phyloP scores from a whole-genome alignment of 2,888 invertebrate genomes.

The Phalera bucephala region DNA sequence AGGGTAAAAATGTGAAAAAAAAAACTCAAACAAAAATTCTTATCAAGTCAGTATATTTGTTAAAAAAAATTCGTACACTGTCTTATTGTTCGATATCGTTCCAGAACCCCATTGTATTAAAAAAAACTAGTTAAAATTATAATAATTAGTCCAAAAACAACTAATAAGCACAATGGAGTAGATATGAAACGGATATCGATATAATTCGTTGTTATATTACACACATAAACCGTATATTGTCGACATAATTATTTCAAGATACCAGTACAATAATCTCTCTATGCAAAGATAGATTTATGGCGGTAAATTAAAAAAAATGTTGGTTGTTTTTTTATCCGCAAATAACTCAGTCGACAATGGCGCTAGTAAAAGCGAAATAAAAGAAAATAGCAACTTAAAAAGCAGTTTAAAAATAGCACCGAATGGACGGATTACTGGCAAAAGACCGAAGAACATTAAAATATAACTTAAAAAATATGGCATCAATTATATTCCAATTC shows the following conservation, averaged over 20 bases:
- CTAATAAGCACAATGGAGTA: conserved; percentile 68
- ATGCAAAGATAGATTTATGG: no score
- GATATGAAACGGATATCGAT: conserved; percentile 75
- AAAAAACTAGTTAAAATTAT: conserved; percentile 48
- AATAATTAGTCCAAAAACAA: conserved; percentile 41
- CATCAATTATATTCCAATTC: conserved; percentile 51
- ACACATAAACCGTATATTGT: conserved; percentile 10
- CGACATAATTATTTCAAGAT: background rate
- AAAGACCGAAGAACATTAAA: conserved; percentile 36
- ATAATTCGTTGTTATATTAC: conserved; percentile 65
- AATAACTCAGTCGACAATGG: conserved; percentile 18
- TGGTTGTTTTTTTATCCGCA: background rate
- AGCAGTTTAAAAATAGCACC: conserved; percentile 64
- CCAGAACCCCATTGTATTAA: conserved; percentile 80
- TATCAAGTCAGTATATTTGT: conserved; percentile 78
- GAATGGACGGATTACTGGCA: conserved; percentile 63
- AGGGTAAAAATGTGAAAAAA: conserved; percentile 10
- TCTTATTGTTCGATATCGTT: conserved; percentile 65
- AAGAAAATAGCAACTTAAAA: conserved; percentile 38
- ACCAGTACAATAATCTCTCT: no score
- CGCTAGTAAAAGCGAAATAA: conserved; percentile 19
- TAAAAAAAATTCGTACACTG: conserved; percentile 70
- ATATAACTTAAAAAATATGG: conserved; percentile 69
- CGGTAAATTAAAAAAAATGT: background rate
- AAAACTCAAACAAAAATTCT: conserved; percentile 41